Evolutionary conservation across 2,113 vertebrate genomes (phyloP).

Genomic region (Setophaga petechia): DNA sequence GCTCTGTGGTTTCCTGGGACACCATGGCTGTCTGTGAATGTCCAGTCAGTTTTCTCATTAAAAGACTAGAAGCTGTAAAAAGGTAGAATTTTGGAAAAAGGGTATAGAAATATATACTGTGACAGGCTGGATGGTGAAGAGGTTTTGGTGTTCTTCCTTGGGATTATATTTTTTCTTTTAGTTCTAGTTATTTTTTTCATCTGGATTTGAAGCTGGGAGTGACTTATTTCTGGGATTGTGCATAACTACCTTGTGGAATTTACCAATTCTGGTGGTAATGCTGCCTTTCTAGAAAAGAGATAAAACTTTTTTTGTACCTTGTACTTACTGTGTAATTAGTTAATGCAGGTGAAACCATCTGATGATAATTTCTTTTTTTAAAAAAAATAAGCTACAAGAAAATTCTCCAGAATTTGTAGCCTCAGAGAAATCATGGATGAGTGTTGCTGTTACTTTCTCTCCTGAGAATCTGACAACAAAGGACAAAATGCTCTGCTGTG

Average conservation of each 20-base stretch:
- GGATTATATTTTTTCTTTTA: neutral
- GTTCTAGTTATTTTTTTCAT: neutral
- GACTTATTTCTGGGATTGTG: neutral
- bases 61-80: neutral
- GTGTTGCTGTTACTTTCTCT: neutral
- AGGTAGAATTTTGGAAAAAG: neutral
- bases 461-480: neutral
- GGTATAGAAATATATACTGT: neutral
- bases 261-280: neutral
- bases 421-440: neutral
- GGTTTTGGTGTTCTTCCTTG: neutral
- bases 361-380: neutral
- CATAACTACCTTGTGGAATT: neutral
- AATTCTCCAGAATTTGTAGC: neutral
- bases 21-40: neutral
- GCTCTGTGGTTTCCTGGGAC: neutral
- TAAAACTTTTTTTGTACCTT: neutral
- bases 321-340: neutral
- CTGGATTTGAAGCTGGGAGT: neutral
- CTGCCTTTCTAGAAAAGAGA: neutral
- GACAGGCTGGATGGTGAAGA: neutral
- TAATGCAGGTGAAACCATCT: neutral
- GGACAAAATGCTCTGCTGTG: neutral
- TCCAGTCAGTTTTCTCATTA: neutral
- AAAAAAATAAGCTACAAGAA: neutral